Evolutionary conservation across 2,113 vertebrate genomes (phyloP).

Genomic region (Rhombomys opimus): DNA sequence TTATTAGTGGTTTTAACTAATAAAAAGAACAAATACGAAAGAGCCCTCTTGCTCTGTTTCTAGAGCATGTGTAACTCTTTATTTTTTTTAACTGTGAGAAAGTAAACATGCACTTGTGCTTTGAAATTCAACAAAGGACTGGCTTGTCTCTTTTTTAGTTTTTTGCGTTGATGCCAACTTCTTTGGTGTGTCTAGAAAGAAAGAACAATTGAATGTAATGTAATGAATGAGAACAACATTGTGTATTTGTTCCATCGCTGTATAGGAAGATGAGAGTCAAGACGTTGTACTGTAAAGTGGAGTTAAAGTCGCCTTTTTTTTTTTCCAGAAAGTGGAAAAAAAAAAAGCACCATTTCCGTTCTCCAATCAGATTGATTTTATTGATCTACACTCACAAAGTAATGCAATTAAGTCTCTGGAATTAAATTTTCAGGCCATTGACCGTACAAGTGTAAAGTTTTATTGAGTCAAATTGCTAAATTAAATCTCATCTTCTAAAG

Average conservation of each 20-base stretch:
- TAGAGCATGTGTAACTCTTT: neutral
- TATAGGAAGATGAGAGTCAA: constrained; percentile 64
- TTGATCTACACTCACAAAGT: constrained; percentile 91
- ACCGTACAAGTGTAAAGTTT: constrained; percentile 92
- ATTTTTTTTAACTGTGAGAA: neutral
- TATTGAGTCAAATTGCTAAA: constrained; percentile 94
- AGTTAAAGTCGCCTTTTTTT: constrained; percentile 68
- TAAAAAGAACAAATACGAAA: neutral
- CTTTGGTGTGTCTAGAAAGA: constrained; percentile 65
- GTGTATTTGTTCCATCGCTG: constrained; percentile 75
- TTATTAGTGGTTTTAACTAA: neutral
- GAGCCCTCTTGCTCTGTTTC: neutral
- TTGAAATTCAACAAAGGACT: neutral
- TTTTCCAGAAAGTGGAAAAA: constrained; percentile 76
- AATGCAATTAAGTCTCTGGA: constrained; percentile 94
- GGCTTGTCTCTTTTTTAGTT: neutral
- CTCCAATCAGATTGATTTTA: constrained; percentile 92
- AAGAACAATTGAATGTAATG: constrained; percentile 75
- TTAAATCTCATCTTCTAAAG: constrained; percentile 90
- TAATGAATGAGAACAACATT: constrained; percentile 64
- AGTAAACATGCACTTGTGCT: neutral
- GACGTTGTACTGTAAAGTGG: constrained; percentile 74
- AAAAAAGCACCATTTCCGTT: constrained; percentile 84
- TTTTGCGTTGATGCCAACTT: neutral
- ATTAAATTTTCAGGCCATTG: constrained; percentile 94